These are phyloP conservation scores for Chrosomus eos DNA, from an alignment of 2,797 vertebrate species.

Conservation along the genomic window DNA sequence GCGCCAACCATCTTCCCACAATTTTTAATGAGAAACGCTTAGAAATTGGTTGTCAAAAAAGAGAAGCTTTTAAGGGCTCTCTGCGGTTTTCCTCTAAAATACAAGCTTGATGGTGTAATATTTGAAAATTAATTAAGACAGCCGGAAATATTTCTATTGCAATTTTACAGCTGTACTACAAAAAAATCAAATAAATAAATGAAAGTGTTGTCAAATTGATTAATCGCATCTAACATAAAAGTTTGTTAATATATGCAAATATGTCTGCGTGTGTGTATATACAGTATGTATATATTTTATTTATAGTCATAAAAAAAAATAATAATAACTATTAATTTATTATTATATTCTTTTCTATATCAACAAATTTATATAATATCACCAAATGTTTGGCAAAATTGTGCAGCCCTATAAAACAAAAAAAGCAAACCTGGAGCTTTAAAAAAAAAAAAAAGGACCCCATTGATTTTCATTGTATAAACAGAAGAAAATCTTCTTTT, in stretches of 20 bases:
- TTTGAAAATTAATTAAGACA: not conserved
- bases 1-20: slow-evolving; percentile 17
- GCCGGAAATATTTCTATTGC: not conserved
- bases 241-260: no score
- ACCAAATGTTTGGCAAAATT: not conserved
- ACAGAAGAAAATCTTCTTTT: not conserved
- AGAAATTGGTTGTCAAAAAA: not conserved
- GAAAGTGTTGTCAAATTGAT: no score
- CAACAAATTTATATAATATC: not conserved
- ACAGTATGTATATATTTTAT: no score
- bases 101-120: not conserved
- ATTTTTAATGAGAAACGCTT: slow-evolving; percentile 1
- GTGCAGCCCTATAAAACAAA: not conserved
- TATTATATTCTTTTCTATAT: not conserved
- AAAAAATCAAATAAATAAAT: not conserved
- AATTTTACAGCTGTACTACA: not conserved
- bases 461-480: not conserved
- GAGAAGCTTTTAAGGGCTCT: not conserved
- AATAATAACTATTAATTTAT: no score
- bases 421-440: not conserved
- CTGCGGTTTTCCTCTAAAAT: not conserved
- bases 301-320: no score
- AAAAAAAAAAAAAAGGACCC: not conserved
- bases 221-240: no score
- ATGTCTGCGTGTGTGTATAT: no score